Conservation (phyloP, 2,113 vertebrate genomes). For the Monopterus albus region DNA sequence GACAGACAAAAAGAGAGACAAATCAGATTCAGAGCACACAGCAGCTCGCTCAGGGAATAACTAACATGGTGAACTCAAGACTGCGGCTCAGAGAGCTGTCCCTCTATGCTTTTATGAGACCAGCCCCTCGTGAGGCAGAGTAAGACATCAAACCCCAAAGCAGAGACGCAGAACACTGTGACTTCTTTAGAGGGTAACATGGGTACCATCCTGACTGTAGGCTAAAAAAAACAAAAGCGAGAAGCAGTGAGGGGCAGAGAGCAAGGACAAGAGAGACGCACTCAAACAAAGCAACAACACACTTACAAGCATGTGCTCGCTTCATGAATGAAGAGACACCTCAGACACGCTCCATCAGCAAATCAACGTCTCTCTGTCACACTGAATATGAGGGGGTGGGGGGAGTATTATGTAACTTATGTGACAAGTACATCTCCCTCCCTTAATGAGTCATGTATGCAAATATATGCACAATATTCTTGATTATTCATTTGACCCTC, state of each 20-base stretch:
- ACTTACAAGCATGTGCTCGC: too few species aligned
- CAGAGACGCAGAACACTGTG: conserved; percentile 15
- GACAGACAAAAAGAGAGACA: conserved; percentile 2
- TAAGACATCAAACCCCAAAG: conserved; percentile 59
- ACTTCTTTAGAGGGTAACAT: conserved; percentile 28
- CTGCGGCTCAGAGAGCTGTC: conserved; percentile 55
- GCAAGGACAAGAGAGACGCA: not conserved
- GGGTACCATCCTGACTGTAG: conserved; percentile 23
- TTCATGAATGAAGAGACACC: too few species aligned
- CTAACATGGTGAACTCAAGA: conserved; percentile 40
- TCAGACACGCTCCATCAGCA: too few species aligned
- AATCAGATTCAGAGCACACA: conserved; percentile 55
- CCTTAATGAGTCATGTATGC: conserved; percentile 23
- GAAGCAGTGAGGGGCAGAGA: not conserved
- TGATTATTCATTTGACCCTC: conserved; percentile 47
- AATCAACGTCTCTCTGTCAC: too few species aligned
- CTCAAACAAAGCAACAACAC: too few species aligned
- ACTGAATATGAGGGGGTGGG: not conserved
- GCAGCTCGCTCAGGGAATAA: conserved; percentile 48
- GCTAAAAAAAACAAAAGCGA: not conserved
- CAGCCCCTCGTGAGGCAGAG: conserved; percentile 29
- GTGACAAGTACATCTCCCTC: conserved; percentile 17
- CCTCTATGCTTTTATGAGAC: conserved; percentile 49
- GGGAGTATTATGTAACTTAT: not conserved
- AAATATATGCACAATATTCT: conserved; percentile 35